Evolutionary conservation across 2,888 invertebrate species (phyloP).

Genomic region (Nymphalis c-album): DNA sequence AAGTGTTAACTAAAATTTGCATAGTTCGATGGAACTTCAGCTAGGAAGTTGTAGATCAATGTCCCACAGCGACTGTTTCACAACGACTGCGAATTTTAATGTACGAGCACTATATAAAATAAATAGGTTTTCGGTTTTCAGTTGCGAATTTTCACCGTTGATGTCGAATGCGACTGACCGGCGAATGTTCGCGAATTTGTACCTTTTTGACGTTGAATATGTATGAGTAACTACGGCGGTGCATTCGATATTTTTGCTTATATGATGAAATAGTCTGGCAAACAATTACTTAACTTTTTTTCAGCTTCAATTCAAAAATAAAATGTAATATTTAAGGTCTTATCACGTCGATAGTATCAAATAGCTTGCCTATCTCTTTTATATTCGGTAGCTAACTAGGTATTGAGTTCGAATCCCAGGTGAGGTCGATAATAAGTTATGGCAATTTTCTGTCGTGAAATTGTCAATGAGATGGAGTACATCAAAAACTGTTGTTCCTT

Average conservation of each 20-base stretch:
- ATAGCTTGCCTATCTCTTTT: too few species aligned
- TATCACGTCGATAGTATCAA: not conserved
- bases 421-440: too few species aligned
- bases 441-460: too few species aligned
- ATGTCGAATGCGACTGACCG: constrained; percentile 26
- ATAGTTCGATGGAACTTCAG: constrained; percentile 65
- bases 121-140: constrained; percentile 36
- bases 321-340: not conserved
- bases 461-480: too few species aligned
- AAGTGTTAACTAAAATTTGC: constrained; percentile 71
- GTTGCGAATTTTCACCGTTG: constrained; percentile 31
- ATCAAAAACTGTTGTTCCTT: too few species aligned
- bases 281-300: constrained; percentile 18
- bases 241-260: constrained; percentile 29
- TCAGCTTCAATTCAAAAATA: not conserved
- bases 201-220: constrained; percentile 36
- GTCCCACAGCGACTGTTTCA: constrained; percentile 48
- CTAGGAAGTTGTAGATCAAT: constrained; percentile 57
- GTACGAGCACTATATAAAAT: constrained; percentile 39
- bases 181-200: constrained; percentile 31
- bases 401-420: too few species aligned
- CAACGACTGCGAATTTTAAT: constrained; percentile 50
- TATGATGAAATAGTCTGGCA: constrained; percentile 6
- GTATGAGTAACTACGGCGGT: constrained; percentile 27
- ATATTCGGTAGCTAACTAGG: not conserved